Base-by-base conservation (phyloP, 1,140 invertebrate genomes). In the Plodia interpunctella region DNA sequence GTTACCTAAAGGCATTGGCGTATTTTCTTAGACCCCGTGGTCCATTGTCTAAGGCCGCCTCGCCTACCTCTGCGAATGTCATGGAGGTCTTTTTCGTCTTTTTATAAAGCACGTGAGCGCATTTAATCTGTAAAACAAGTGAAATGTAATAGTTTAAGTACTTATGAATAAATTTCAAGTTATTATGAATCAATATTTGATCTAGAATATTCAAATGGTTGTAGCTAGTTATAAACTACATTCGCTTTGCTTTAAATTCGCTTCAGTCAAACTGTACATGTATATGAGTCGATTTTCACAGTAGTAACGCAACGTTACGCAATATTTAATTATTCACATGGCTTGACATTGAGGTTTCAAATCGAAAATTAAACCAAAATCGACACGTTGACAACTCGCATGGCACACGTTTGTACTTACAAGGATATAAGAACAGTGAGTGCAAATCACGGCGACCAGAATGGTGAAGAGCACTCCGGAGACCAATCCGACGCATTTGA, bases 371-470 rank as follows among this genome's bases (percentile, higher is more conserved):
- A 32, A 32, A 32, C 30, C 4, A 32, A 32, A 10, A 8, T 32
- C 6, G 11, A 10, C 1, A 32, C 10, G 11, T 32, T 8, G 6
- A 9, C 2, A 28, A 32, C 30, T 32, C 30, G 30, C 30, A 11
- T 32, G 30, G 30, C 30, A 1, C 2, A 10, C 8, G 2, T 32
- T 11, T 32, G 52, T 68, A 93, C 93, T 93, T 91, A 97, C 95
- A 76, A 97, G 88, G 72, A 97, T 92, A 80, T 97, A 96, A 62
- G 95, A 92, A 88, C 96, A 97, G 89, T 97, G 95, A 8, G 96
- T 96, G 91, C 96, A 97, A 49, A 97, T 90, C 19, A 96, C 86
- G 10, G 95, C 95, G 0, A 96, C 94, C 10, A 96, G 76, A n/a
- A 97, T 92, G 0, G 96, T 96, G 35, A 93, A 92, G 65, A 96